Evolutionary conservation across 2,113 vertebrate genomes (phyloP), one percentile per base, ranked within the genome.

Genomic region (Pelecanoides urinatrix): DNA sequence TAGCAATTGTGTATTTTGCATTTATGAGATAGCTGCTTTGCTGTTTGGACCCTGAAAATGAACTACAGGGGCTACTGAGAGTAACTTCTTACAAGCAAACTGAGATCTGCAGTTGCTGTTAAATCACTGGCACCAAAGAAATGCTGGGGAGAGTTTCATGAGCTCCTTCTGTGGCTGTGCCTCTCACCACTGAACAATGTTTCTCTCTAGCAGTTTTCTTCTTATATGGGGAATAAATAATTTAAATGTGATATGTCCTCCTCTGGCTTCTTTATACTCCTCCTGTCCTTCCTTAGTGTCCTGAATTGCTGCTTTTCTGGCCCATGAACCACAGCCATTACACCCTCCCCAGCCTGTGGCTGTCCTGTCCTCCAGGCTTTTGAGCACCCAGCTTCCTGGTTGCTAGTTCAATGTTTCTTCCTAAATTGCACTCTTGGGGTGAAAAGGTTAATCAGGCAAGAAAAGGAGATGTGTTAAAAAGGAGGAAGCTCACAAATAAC

Each of bases 401-500:
- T 47, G 20, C 45, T 82, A 62, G 7, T 42, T 89, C 80, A 32
- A 1, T 61, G 56, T 67, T 65, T 79, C 84, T 90, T 86, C 61
- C 75, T 78, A 32, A 82, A 68, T 82, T 55, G 29, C 56, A 9
- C 23, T 91, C 73, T 56, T 6, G 1, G 59, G 83, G 61, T 87
- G 76, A 89, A 91, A 95, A 93, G 68, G 86, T 85, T 95, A 85
- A 94, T 93, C 61, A 79, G 70, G 73, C 59, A 95, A 72, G 87
- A 93, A 92, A 96, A 91, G 25, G 61, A 81, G 34, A 79, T 55
- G 34, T 68, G 53, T 91, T 82, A 76, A 49, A 92, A 94, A 66
- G 59, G 36, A 86, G 72, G 70, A 85, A 90, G 42, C n/a, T 89
- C 44, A 71, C 27, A 42, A 90, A 95, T 74, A 89, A 73, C 34